phyloP scores from a whole-genome alignment of 2,113 vertebrate species.

The Neofelis nebulosa region DNA sequence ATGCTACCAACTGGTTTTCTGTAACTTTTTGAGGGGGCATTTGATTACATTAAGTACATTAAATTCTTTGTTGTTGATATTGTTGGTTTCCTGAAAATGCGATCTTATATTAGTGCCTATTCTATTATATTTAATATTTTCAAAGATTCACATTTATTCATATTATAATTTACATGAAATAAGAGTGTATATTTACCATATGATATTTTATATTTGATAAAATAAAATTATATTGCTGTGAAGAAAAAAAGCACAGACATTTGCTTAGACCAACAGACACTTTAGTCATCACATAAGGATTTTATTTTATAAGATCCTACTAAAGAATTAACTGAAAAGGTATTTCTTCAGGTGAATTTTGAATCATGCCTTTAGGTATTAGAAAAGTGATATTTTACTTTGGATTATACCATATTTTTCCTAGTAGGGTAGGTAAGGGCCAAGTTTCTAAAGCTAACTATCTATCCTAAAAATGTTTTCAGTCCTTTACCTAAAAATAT shows the following conservation, averaged over 20 bases:
- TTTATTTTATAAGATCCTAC: background rate
- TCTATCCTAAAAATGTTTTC: slow-evolving; percentile 11
- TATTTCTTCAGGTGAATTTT: background rate
- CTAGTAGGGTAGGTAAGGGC: background rate
- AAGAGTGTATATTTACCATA: background rate
- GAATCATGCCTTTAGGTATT: background rate
- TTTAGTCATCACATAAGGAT: background rate
- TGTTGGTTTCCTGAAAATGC: background rate
- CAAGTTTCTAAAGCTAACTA: slow-evolving; percentile 60
- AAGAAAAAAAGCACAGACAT: background rate
- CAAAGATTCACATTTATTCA: background rate
- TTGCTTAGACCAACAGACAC: background rate
- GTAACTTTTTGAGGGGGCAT: background rate
- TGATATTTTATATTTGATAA: background rate
- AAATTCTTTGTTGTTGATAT: background rate
- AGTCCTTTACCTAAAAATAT: background rate
- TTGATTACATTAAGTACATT: background rate
- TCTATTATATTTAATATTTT: background rate
- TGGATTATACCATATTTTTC: slow-evolving; percentile 60
- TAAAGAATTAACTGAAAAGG: background rate
- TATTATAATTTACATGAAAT: background rate
- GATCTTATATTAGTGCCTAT: background rate
- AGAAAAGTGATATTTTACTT: slow-evolving; percentile 43
- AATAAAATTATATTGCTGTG: background rate
- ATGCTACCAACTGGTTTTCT: background rate